Conservation (phyloP, 1,140 invertebrate genomes). For the Geopemphigus sp. region DNA sequence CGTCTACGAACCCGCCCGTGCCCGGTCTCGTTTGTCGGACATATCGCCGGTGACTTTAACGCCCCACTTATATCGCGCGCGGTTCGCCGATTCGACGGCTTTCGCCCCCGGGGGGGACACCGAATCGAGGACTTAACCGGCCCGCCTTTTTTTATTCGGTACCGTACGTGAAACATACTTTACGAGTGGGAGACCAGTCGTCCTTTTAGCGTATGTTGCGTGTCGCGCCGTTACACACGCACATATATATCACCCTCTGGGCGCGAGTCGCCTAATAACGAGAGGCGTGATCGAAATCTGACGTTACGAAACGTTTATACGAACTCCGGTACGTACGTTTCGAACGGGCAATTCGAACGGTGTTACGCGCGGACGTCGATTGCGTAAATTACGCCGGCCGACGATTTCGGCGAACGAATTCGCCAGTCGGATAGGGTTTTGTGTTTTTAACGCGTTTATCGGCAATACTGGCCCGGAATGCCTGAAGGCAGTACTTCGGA, state of each 20-base stretch:
- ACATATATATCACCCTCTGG: constrained; percentile 14
- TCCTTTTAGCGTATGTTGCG: neutral
- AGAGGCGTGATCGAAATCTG: neutral
- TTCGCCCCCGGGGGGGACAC: no score
- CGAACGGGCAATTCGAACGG: neutral
- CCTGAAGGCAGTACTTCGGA: no score
- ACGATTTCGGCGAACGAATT: constrained; percentile 2
- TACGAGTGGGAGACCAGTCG: neutral
- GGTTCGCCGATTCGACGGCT: no score
- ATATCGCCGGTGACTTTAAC: no score
- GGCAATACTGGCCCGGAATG: no score
- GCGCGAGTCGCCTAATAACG: neutral
- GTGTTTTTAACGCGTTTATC: neutral
- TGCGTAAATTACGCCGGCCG: constrained; percentile 13
- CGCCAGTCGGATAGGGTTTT: neutral
- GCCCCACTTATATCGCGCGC: no score
- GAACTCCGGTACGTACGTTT: neutral
- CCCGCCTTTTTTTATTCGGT: no score
- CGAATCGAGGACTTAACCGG: no score
- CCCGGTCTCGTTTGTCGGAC: no score
- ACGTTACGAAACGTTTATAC: neutral
- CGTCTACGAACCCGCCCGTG: no score
- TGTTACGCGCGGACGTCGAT: neutral
- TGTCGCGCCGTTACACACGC: neutral
- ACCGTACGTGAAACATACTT: no score